These are phyloP conservation scores for Dendrocopos noguchii DNA, from an alignment of 2,113 vertebrate genomes.

Conservation along the genomic window DNA sequence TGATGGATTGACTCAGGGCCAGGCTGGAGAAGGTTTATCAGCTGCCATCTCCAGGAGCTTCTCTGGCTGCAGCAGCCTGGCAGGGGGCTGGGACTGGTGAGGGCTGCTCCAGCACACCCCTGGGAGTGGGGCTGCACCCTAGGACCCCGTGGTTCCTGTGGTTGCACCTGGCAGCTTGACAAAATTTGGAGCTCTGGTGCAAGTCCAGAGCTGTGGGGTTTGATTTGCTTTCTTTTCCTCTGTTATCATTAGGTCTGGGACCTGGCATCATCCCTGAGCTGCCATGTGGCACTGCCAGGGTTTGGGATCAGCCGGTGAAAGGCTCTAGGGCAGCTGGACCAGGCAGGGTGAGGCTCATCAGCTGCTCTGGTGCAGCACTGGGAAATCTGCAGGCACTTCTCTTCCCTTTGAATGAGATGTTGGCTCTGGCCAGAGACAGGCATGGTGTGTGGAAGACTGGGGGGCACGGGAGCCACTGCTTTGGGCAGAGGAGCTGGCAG, in stretches of 20 bases:
- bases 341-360: background rate
- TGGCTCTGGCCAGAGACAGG: background rate
- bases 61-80: background rate
- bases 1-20: background rate
- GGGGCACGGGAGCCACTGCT: fast-evolving
- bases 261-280: background rate
- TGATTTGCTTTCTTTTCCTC: fast-evolving
- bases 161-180: no score
- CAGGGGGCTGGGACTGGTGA: fast-evolving
- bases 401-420: background rate
- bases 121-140: no score
- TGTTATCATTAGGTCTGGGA: background rate
- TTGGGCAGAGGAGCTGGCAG: background rate
- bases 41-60: background rate
- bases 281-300: fast-evolving
- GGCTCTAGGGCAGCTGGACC: background rate
- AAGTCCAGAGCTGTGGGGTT: fast-evolving
- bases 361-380: background rate
- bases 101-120: background rate
- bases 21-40: background rate
- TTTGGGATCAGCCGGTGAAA: background rate
- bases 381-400: no score
- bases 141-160: fast-evolving
- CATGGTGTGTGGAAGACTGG: fast-evolving
- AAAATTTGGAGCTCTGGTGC: background rate